Evolutionary conservation across 2,888 invertebrate genomes (phyloP), one percentile per base, ranked within the genome.

Genomic region (Salticus scenicus): DNA sequence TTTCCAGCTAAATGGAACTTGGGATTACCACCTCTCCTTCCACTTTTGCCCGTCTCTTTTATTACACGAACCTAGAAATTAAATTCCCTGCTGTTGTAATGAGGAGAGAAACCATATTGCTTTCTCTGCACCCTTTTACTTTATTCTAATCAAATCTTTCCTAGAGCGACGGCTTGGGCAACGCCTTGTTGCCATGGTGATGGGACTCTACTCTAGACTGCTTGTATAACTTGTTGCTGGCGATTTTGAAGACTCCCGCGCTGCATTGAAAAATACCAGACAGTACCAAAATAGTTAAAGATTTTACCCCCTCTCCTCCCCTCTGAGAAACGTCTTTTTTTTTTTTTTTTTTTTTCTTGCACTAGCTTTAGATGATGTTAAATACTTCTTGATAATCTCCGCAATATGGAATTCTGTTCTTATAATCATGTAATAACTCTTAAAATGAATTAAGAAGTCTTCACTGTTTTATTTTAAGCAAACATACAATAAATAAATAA

Each of bases 181-280:
- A 37, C 51, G 70, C 70, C 51, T 33, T 14, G 80, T 80, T 74
- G 73, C 75, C 20, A 75, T 81, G 57, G 81, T 8, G 24, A 57
- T 47, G 42, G 17, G 17, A 12, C 20, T 37, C 24, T 0, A 47
- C 31, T 41, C 14, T 17, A 20, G 8, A 24, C 20, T 57, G 57
- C 24, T 24, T 30, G 42, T 42, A n/a, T 57, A 67, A 81, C 81
- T 81, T 81, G 81, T 81, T 81, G 81, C 81, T 69, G 41, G 30
- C 28, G 24, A 1, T 12, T 66, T 31, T 17, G n/a, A 2, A 24
- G 27, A n/a, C 7, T 24, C 28, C 27, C 27, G 42, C 2, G n/a
- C 10, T 2, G n/a, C 42, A 47, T 47, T 5, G 12, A 14, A 47
- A 17, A 47, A 47, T 51, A 51, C 14, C 24, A 14, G 51, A 37